A percentile compares a stretch with the other conserved stretches of the same genome.
phyloP scores from a whole-genome alignment of 2,113 vertebrate genomes.

The Aspiorhynchus laticeps region DNA sequence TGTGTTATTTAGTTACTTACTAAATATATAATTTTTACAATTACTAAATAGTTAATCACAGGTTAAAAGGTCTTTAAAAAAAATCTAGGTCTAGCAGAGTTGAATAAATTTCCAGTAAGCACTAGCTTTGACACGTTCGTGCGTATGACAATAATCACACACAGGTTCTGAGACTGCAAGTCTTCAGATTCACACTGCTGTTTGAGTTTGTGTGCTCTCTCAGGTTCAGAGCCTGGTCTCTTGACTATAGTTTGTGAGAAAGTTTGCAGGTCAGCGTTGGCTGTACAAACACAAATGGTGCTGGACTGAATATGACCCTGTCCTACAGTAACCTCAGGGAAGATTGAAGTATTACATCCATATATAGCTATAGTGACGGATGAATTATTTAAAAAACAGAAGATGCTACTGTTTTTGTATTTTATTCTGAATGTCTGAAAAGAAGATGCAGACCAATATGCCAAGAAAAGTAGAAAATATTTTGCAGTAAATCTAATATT shows the following conservation, averaged over 20 bases:
- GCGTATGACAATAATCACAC: not conserved
- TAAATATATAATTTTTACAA: not conserved
- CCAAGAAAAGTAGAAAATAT: not conserved
- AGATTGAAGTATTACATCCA: not conserved
- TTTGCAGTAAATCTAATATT: not conserved
- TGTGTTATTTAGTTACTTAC: not conserved
- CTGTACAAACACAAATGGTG: slow-evolving; percentile 9
- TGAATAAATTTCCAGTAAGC: not conserved
- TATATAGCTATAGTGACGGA: not conserved
- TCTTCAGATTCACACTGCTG: not conserved
- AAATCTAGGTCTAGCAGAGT: not conserved
- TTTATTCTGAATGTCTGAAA: not conserved
- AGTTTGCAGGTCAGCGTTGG: not conserved
- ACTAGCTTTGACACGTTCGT: not conserved
- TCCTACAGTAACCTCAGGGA: not conserved
- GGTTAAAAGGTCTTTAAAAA: not conserved
- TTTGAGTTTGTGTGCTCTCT: not conserved
- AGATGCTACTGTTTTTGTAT: not conserved
- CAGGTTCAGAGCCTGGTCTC: not conserved
- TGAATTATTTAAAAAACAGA: not conserved
- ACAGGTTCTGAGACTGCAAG: not conserved
- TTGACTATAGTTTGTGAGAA: not conserved
- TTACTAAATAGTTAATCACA: not conserved
- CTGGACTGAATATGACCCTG: not conserved
- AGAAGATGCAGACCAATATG: not conserved